A percentile compares a stretch with the other conserved stretches of the same genome.
Evolutionary conservation across 2,888 invertebrate species (phyloP).

Genomic region (Pseudococcus viburni): DNA sequence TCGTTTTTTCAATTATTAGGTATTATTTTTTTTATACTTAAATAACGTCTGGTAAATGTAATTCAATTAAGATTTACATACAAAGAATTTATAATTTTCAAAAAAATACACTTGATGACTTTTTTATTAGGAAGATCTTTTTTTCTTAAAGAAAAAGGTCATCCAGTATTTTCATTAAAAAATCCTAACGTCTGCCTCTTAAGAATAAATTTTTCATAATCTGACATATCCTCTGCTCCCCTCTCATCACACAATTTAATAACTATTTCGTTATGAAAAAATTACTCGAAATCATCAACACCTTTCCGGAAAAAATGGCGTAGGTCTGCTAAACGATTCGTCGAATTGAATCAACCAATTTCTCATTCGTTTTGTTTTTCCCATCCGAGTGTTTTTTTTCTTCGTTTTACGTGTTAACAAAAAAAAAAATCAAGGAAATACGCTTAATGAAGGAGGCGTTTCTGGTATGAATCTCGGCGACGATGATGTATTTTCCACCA

Average conservation of each 20-base stretch:
- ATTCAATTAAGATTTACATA: no score
- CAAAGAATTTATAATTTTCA: no score
- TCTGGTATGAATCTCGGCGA: conserved; percentile 28
- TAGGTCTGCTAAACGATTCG: neutral
- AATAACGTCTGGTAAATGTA: no score
- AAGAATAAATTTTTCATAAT: no score
- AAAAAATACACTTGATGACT: no score
- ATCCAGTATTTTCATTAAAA: no score
- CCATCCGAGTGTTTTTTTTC: conserved; percentile 1
- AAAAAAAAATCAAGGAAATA: conserved; percentile 34
- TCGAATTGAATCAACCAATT: conserved; percentile 8
- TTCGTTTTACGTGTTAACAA: neutral
- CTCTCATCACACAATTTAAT: neutral
- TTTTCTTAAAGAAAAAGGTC: no score
- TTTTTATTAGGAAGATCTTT: no score
- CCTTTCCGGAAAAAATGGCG: neutral
- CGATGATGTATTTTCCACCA: conserved; percentile 36
- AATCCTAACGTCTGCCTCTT: no score
- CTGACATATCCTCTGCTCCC: no score
- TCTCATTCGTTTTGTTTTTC: conserved; percentile 36
- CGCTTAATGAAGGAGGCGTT: conserved; percentile 28
- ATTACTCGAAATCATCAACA: conserved; percentile 1
- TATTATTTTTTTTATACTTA: no score
- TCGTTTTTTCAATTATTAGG: no score
- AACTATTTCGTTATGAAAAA: neutral